These are phyloP conservation scores for Pseudochaenichthys georgianus DNA, from an alignment of 2,797 vertebrate genomes.

Conservation along the genomic window DNA sequence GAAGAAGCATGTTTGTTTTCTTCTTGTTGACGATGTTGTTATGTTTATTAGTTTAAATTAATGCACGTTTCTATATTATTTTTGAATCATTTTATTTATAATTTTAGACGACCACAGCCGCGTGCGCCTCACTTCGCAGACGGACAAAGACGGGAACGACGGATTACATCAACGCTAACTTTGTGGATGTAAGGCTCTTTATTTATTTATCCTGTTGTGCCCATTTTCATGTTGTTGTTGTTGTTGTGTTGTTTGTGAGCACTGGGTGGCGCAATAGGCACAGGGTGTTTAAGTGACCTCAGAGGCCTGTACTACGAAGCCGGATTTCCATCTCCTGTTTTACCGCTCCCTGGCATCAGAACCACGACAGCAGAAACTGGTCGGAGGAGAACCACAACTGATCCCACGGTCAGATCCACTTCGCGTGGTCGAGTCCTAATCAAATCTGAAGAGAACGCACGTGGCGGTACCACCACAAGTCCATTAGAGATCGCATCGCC, in stretches of 20 bases:
- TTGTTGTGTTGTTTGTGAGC: too few relatives aligned
- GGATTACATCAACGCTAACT: conserved; percentile 98
- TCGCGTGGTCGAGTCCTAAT: conserved; percentile 18
- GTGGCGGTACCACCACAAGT: conserved; percentile 17
- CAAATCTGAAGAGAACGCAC: conserved; percentile 6
- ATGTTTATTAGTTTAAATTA: too few relatives aligned
- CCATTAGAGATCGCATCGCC: conserved; percentile 43
- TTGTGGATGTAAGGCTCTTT: conserved; percentile 90
- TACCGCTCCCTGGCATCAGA: conserved; percentile 65
- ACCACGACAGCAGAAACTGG: conserved; percentile 55
- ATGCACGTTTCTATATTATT: too few relatives aligned
- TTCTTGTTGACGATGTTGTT: too few relatives aligned
- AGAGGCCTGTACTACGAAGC: too few relatives aligned
- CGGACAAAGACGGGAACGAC: conserved; percentile 89
- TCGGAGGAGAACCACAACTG: conserved; percentile 40
- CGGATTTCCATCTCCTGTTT: conserved; percentile 46
- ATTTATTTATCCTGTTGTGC: too few relatives aligned
- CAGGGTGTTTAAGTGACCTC: too few relatives aligned
- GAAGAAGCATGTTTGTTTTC: too few relatives aligned
- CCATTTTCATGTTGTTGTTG: too few relatives aligned
- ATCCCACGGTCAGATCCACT: conserved; percentile 31
- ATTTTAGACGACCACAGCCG: conserved; percentile 94
- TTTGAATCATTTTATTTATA: too few relatives aligned
- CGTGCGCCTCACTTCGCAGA: conserved; percentile 89
- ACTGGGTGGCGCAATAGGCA: too few relatives aligned